Evolutionary conservation across 2,797 vertebrate species (phyloP).

Genomic region (Yasuhikotakia modesta): DNA sequence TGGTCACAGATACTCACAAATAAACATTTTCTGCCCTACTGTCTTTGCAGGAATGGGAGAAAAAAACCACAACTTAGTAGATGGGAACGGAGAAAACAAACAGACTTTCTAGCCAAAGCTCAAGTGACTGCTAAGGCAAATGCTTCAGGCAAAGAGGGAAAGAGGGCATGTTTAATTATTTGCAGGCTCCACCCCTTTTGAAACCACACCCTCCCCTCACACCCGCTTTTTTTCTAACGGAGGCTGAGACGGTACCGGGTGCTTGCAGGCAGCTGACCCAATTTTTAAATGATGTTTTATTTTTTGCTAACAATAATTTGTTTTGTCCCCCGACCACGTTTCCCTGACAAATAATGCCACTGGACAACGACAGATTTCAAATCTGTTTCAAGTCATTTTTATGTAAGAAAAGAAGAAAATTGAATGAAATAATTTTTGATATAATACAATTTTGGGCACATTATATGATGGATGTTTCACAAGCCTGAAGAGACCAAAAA

Average conservation of each 20-base stretch:
- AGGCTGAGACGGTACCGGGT: conserved; percentile 50
- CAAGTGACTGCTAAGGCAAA: conserved; percentile 38
- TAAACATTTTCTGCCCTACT: background rate
- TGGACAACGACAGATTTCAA: conserved; percentile 63
- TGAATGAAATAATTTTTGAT: conserved; percentile 47
- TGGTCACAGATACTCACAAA: background rate
- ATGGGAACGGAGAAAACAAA: background rate
- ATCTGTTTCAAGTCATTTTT: conserved; percentile 55
- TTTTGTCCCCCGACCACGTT: conserved; percentile 8
- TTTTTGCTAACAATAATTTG: conserved; percentile 33
- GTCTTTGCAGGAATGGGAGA: conserved; percentile 91
- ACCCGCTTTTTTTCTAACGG: conserved; percentile 40
- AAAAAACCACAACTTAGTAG: conserved; percentile 78
- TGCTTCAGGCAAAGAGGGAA: conserved; percentile 28
- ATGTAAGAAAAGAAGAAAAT: conserved; percentile 43
- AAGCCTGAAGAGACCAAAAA: conserved; percentile 49
- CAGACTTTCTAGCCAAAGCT: conserved; percentile 33
- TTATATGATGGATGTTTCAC: conserved; percentile 27
- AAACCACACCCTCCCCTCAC: conserved; percentile 14
- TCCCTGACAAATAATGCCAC: conserved; percentile 60
- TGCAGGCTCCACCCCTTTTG: conserved; percentile 30
- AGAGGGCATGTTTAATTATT: conserved; percentile 26
- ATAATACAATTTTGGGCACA: conserved; percentile 52
- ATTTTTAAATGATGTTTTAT: conserved; percentile 26
- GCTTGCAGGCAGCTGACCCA: conserved; percentile 60